Conservation (phyloP, 2,888 invertebrate genomes). For the Panzeria rudis region DNA sequence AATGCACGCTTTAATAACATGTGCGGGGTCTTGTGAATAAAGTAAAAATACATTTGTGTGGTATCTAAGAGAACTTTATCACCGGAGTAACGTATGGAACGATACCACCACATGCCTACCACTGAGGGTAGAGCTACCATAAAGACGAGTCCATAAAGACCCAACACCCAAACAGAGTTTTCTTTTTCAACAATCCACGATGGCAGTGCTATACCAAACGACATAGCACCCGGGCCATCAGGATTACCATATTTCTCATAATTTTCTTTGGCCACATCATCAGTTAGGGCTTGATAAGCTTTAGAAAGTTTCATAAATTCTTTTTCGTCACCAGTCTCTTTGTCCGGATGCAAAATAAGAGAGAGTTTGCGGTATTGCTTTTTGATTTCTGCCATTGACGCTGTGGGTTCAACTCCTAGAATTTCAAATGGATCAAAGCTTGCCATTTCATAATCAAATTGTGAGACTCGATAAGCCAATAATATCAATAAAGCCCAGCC, state of each 20-base stretch:
- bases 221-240: constrained; percentile 99
- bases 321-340: constrained; percentile 98
- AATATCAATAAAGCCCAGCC: constrained; percentile 93
- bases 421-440: constrained; percentile 99
- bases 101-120: constrained; percentile 99
- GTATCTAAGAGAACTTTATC: constrained; percentile 98
- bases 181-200: constrained; percentile 99
- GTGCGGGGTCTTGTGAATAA: constrained; percentile 97
- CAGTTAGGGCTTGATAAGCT: constrained; percentile 95
- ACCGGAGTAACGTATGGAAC: constrained; percentile 97
- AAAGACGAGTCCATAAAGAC: constrained; percentile 97
- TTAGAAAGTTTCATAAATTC: constrained; percentile 99
- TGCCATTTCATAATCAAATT: constrained; percentile 98
- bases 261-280: constrained; percentile 98
- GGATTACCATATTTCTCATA: constrained; percentile 99
- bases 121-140: constrained; percentile 97
- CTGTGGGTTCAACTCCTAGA: constrained; percentile 93
- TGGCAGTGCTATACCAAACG: constrained; percentile 99
- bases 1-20: constrained; percentile 97
- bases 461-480: constrained; percentile 95
- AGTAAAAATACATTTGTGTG: constrained; percentile 97
- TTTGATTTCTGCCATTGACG: constrained; percentile 95
- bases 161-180: constrained; percentile 98
- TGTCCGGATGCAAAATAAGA: constrained; percentile 97
- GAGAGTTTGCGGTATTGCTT: constrained; percentile 97